Base-by-base conservation (phyloP, 2,113 vertebrate species). In the Tauraco erythrolophus region DNA sequence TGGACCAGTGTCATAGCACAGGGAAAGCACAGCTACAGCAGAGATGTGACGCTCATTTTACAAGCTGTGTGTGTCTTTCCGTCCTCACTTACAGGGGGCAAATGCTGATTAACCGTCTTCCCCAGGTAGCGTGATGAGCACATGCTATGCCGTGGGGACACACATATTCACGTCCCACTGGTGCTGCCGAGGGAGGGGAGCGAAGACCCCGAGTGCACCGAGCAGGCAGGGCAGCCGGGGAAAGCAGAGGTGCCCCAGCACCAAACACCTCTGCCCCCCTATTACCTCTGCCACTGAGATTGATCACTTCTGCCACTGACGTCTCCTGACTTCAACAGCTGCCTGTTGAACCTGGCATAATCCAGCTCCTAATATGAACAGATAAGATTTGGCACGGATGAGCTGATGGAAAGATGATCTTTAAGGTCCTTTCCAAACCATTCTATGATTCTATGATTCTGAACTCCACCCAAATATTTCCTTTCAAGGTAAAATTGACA, bases 21-120 rank as follows among this genome's bases (percentile, higher is more conserved):
- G 51, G 28, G 23, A 56, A 79, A 58, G n/a, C 56, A 30, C 33
- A 62, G 37, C 33, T 41, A 56, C 19, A 46, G 35, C 53, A 84
- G 41, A 28, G 41, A 61, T 3, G 31, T 4, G 2, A 39, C 0
- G 0, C 35, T 37, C 10, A 9, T 27, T 57, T 57, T 10, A 41
- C 62, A 75, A 88, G 28, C 22, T 10, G 6, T 9, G 10, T 27
- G 7, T 35, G 54, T 22, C 54, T 37, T 74, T 46, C 77, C 4
- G 1, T 41, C 41, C 39, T 22, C 70, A 37, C 25, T 48, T 22
- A 15, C 10, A 35, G 14, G 13, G n/a, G 12, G 79, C 39, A 80
- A 25, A 31, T 61, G 30, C n/a, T 39, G 35, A 31, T 19, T 14
- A 33, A 46, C 17, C 7, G 0, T 11, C 71, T 66, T 68, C 31